These are phyloP conservation scores for Chascanopsetta lugubris DNA, from an alignment of 2,113 vertebrate species.

Conservation along the genomic window DNA sequence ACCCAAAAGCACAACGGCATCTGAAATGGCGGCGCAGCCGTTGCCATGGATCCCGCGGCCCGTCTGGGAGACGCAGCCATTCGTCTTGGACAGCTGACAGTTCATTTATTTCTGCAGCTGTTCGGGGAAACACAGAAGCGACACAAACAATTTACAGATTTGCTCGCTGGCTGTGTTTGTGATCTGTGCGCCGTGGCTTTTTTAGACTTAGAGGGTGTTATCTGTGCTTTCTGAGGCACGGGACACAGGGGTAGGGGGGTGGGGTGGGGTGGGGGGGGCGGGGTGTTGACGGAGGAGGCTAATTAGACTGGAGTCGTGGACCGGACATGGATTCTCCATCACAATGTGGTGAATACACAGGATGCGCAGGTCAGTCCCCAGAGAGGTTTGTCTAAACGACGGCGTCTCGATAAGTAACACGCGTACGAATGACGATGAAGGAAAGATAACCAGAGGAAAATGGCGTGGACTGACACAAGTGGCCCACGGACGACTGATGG, in stretches of 20 bases:
- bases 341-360: not conserved
- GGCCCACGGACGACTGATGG: no score
- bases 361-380: not conserved
- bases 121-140: constrained; percentile 19
- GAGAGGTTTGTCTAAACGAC: accelerated
- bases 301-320: constrained; percentile 22
- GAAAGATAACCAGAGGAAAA: not conserved
- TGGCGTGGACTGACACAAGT: no score
- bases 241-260: not conserved
- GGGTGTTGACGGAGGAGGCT: constrained; percentile 1
- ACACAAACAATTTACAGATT: constrained; percentile 31
- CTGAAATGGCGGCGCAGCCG: constrained; percentile 29
- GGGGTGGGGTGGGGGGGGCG: not conserved
- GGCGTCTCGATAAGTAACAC: not conserved
- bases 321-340: not conserved
- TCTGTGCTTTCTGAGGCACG: constrained; percentile 4
- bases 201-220: constrained; percentile 12
- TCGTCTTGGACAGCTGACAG: constrained; percentile 49
- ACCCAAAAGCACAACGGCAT: constrained; percentile 34
- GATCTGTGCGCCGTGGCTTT: constrained; percentile 24
- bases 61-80: constrained; percentile 43
- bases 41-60: constrained; percentile 61
- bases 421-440: no score
- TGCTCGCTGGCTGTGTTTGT: constrained; percentile 8
- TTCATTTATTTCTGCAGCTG: constrained; percentile 52